Evolutionary conservation across 2,797 vertebrate species (phyloP).

Genomic region (Melanotaenia boesemani): DNA sequence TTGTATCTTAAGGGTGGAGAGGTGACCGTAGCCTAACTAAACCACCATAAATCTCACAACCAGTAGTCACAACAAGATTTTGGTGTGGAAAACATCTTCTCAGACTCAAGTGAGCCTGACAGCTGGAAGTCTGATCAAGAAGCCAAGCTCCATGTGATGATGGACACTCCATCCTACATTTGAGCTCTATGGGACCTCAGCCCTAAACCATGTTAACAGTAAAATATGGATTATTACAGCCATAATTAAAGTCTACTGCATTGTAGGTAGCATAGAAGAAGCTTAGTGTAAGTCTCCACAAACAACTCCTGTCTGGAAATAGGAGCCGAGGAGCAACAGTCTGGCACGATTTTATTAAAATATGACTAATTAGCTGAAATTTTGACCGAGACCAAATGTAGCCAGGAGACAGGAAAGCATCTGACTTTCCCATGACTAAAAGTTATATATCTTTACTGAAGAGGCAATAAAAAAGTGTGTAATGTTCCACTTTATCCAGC

Average conservation of each 20-base stretch:
- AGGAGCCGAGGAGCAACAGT: constrained; percentile 41
- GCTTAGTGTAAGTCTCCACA: constrained; percentile 51
- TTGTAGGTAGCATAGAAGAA: constrained; percentile 37
- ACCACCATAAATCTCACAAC: constrained; percentile 35
- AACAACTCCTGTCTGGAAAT: constrained; percentile 64
- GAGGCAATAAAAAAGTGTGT: constrained; percentile 34
- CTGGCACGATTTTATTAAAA: constrained; percentile 52
- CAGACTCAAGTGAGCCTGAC: constrained; percentile 29
- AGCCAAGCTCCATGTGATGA: constrained; percentile 45
- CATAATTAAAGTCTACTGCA: constrained; percentile 40
- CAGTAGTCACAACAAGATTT: constrained; percentile 25
- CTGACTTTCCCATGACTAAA: constrained; percentile 70
- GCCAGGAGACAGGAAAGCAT: constrained; percentile 56
- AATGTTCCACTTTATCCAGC: constrained; percentile 31
- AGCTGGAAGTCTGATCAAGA: constrained; percentile 52
- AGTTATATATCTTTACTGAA: constrained; percentile 56
- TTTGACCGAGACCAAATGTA: constrained; percentile 48
- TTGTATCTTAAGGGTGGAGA: constrained; percentile 24
- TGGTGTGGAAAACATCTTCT: constrained; percentile 49
- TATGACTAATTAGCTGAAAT: constrained; percentile 61
- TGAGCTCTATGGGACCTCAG: constrained; percentile 26
- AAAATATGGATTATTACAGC: constrained; percentile 60
- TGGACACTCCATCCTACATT: constrained; percentile 37
- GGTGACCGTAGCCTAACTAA: constrained; percentile 14
- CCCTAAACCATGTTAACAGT: constrained; percentile 42